Evolutionary conservation across 2,797 vertebrate species (phyloP), one percentile per base, ranked within the genome.

Genomic region (Otus scops): DNA sequence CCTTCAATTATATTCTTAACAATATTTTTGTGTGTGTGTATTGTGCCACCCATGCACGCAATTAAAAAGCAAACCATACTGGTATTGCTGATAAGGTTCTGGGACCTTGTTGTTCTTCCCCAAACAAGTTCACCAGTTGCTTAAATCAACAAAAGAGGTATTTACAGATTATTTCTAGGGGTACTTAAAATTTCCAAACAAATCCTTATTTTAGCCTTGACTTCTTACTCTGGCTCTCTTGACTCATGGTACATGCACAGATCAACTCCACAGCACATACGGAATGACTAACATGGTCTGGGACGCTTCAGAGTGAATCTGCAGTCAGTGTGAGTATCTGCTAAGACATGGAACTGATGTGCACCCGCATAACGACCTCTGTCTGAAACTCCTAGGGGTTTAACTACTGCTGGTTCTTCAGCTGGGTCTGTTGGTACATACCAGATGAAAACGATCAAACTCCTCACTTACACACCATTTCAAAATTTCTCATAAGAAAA

Each of bases 231-330:
- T 38, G 60, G 34, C 41, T 56, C 10, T 17, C 50, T n/a, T 38
- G 43, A 45, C 65, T 67, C 59, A 10, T 0, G 11, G 38, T 14
- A 26, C 39, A 9, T 1, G 23, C 53, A 57, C 24, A 59, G 20
- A 47, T 65, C 34, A 43, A 27, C 8, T 16, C 18, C 61, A 38
- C n/a, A n/a, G 54, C 76, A 77, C 32, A 3, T 3, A 27, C 0
- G 20, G 8, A 65, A 64, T 4, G 41, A 34, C 17, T 26, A 22
- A 26, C 9, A 1, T 0, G 1, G 7, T 13, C 30, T 27, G 56
- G 84, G 69, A 59, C 17, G 54, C 68, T 83, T 26, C 43, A 8
- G 32, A 7, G 41, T 43, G 41, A 14, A 15, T 23, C 69, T 63
- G 78, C 65, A n/a, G 47, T 19, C 54, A 24, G 6, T 3, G 15